Conservation (phyloP, 2,888 invertebrate species). For the Piscicola geometra region DNA sequence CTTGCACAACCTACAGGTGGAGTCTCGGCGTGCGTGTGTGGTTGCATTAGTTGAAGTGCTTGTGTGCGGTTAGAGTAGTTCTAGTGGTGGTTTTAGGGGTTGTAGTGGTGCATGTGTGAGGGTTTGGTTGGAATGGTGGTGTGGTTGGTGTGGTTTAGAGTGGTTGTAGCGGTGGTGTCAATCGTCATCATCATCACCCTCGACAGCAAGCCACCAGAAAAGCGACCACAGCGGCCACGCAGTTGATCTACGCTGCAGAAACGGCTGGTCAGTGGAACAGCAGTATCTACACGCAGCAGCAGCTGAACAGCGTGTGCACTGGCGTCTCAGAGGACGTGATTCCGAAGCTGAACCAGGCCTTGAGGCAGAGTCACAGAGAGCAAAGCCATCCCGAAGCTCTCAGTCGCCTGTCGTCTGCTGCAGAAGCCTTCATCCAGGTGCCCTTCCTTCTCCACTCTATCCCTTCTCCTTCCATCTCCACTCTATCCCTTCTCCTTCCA, state of each 20-base stretch:
- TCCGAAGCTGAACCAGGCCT: slow-evolving; percentile 73
- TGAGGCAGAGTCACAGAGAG: slow-evolving; percentile 65
- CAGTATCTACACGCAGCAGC: slow-evolving; percentile 68
- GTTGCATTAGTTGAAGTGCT: not conserved
- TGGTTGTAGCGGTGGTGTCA: not conserved
- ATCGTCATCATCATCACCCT: not conserved
- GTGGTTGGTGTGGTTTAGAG: no score
- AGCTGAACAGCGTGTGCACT: slow-evolving; percentile 70
- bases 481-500: no score
- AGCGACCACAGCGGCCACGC: slow-evolving; percentile 81
- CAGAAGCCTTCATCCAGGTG: slow-evolving; percentile 77
- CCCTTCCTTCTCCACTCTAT: not conserved
- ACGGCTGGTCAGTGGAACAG: slow-evolving; percentile 67
- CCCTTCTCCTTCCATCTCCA: no score
- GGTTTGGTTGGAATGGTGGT: not conserved
- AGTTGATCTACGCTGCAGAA: slow-evolving; percentile 81
- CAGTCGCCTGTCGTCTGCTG: slow-evolving; percentile 73
- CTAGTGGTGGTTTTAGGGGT: no score
- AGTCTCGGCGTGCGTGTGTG: not conserved
- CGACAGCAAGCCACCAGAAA: slow-evolving; percentile 64
- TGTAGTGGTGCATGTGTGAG: no score
- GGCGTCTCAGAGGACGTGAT: slow-evolving; percentile 72
- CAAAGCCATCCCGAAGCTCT: slow-evolving; percentile 73
- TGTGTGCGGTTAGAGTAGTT: no score
- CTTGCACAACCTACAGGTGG: slow-evolving; percentile 31